These are phyloP conservation scores for Calephelis virginiensis DNA, from an alignment of 1,140 invertebrate species.

Conservation along the genomic window DNA sequence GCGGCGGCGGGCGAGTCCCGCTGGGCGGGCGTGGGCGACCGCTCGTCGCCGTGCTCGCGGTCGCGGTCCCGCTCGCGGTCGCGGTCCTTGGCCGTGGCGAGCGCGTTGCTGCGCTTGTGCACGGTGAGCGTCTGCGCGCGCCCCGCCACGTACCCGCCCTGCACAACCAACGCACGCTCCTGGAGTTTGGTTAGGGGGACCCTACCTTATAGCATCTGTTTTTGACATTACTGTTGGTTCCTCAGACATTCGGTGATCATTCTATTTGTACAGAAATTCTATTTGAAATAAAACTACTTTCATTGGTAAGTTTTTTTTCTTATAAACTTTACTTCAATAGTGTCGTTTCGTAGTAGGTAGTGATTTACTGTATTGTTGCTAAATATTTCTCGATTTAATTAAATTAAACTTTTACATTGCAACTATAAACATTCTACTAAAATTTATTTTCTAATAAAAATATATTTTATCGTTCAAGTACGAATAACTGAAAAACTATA, in stretches of 20 bases:
- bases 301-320: too few species aligned
- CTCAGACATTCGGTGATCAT: neutral
- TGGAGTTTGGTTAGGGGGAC: conserved; percentile 60
- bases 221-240: conserved; percentile 47
- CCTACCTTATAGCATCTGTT: conserved; percentile 60
- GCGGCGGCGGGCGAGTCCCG: conserved; percentile 46
- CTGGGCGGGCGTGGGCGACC: conserved; percentile 44
- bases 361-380: too few species aligned
- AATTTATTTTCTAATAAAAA: too few species aligned
- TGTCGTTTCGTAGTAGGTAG: too few species aligned
- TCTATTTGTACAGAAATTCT: too few species aligned
- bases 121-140: conserved; percentile 79
- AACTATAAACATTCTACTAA: too few species aligned
- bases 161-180: conserved; percentile 81
- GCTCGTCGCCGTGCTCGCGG: conserved; percentile 11
- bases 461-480: too few species aligned
- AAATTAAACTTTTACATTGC: too few species aligned
- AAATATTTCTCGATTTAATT: too few species aligned
- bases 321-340: too few species aligned
- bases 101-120: conserved; percentile 84
- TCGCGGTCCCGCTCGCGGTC: conserved; percentile 36
- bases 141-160: conserved; percentile 80
- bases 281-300: too few species aligned
- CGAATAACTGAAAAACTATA: too few species aligned
- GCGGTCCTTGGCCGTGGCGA: conserved; percentile 66